Evolutionary conservation across 1,140 invertebrate species (phyloP).

Genomic region (Neodiprion virginianus): DNA sequence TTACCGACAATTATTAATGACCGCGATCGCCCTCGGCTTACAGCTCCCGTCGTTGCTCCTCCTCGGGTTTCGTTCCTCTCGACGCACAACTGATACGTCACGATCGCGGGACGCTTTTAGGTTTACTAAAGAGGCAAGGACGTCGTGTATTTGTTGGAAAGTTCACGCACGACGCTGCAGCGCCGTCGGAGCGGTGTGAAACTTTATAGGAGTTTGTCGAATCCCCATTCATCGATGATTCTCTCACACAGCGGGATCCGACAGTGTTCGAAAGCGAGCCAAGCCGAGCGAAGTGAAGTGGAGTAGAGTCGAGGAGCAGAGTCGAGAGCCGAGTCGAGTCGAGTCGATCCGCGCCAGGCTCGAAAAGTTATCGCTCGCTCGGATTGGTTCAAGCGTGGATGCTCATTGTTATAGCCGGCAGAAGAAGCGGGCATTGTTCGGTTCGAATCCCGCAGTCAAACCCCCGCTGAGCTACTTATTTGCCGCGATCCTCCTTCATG

Average conservation of each 20-base stretch:
- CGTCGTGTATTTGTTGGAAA: no score
- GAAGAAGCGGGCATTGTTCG: conserved; percentile 41
- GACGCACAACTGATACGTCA: no score
- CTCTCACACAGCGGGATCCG: no score
- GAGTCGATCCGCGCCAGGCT: neutral
- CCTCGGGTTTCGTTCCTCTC: no score
- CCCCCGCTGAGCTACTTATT: conserved; percentile 56
- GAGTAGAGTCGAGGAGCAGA: neutral
- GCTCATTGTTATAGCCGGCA: conserved; percentile 33
- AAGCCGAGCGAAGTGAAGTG: neutral
- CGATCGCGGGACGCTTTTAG: no score
- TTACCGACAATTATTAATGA: conserved; percentile 6
- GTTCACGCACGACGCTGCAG: no score
- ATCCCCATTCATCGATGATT: no score
- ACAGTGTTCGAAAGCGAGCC: neutral
- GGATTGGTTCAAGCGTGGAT: conserved; percentile 29
- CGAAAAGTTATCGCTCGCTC: neutral
- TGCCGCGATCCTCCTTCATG: conserved; percentile 54
- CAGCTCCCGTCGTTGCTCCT: no score
- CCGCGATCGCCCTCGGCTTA: neutral
- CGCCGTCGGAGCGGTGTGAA: no score
- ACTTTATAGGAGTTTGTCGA: no score
- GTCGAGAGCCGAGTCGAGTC: neutral
- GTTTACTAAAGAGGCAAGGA: no score
- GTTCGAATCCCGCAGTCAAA: conserved; percentile 22